Conservation (phyloP, 2,888 invertebrate genomes). For the Ypsolopha scabrella region DNA sequence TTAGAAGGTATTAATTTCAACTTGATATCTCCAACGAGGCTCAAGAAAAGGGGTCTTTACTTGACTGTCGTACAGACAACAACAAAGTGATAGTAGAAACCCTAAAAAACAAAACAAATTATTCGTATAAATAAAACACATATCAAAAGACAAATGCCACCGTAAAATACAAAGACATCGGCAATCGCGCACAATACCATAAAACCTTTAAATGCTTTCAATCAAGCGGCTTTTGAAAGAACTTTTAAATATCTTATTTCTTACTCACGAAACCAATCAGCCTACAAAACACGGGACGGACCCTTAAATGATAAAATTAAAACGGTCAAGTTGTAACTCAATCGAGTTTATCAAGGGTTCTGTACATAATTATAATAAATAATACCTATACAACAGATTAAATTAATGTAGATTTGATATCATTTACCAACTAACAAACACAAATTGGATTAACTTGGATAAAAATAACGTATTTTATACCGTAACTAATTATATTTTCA, state of each 20-base stretch:
- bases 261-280: constrained; percentile 58
- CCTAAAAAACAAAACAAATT: background rate
- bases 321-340: background rate
- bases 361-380: no score
- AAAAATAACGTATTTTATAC: no score
- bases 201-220: constrained; percentile 36
- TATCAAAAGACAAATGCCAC: background rate
- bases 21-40: no score
- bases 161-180: constrained; percentile 9
- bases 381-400: no score
- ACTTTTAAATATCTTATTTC: constrained; percentile 41
- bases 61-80: no score
- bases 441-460: no score
- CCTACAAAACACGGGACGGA: constrained; percentile 9
- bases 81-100: no score
- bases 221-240: constrained; percentile 30
- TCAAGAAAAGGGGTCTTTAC: no score
- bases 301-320: constrained; percentile 1
- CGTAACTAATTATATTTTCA: no score
- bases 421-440: no score
- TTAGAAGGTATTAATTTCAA: no score
- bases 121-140: background rate
- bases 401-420: no score
- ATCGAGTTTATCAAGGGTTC: background rate
- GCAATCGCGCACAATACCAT: constrained; percentile 10